These are phyloP conservation scores for Pentamera pediparva DNA, from an alignment of 53 echinoderm and acorn worm species.

Conservation along the genomic window DNA sequence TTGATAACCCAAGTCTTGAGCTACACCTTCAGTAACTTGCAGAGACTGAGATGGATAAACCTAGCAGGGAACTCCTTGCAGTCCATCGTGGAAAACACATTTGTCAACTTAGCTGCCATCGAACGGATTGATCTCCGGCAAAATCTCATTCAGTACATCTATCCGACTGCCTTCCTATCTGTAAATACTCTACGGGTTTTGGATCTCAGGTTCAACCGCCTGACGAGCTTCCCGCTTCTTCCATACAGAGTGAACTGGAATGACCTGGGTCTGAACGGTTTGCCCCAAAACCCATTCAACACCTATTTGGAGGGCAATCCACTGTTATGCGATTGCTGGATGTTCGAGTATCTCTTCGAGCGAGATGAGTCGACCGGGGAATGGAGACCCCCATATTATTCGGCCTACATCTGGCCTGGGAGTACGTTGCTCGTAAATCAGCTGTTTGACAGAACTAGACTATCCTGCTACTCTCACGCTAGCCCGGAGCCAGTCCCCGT, in stretches of 20 bases:
- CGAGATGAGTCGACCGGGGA: not conserved
- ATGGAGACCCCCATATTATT: constrained; percentile 2
- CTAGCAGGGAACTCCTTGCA: not conserved
- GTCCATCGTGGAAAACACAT: not conserved
- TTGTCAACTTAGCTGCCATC: not conserved
- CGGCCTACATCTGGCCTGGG: constrained; percentile 4
- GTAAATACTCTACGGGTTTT: not conserved
- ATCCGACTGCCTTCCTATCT: not conserved
- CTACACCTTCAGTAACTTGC: not conserved
- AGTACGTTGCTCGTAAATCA: not conserved
- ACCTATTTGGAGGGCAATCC: constrained; percentile 8
- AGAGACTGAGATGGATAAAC: not conserved
- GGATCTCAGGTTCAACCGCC: not conserved
- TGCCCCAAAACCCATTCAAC: not conserved
- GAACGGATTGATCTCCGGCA: not conserved
- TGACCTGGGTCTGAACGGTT: not conserved
- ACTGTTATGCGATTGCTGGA: not conserved
- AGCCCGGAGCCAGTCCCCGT: not conserved
- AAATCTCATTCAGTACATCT: not conserved
- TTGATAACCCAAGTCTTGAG: not conserved
- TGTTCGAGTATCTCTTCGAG: constrained; percentile 2
- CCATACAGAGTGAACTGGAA: not conserved
- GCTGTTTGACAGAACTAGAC: not conserved
- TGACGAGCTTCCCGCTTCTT: not conserved
- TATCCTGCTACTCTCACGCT: not conserved